phyloP scores from a whole-genome alignment of 2,113 vertebrate species.

The Coptodon rendalli region DNA sequence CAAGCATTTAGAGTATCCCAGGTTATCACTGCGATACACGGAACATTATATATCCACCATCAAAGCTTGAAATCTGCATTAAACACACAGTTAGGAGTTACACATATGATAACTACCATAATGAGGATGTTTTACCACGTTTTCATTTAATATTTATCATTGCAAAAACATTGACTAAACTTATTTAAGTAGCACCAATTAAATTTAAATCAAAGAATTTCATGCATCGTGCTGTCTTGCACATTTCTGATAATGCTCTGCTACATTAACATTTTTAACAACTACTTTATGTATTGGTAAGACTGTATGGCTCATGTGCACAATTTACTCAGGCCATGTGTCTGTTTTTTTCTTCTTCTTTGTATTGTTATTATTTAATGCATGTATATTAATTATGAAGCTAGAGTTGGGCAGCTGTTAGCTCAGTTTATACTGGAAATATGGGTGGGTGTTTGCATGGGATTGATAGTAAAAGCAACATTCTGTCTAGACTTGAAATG shows the following conservation, averaged over 20 bases:
- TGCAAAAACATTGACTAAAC: accelerated
- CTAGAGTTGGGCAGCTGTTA: background rate
- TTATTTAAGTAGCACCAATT: background rate
- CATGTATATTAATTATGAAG: background rate
- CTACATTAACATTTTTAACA: background rate
- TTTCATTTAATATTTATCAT: background rate
- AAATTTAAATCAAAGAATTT: accelerated
- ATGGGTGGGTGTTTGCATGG: background rate
- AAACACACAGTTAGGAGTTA: background rate
- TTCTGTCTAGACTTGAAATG: background rate
- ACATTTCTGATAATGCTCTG: background rate
- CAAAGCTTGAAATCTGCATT: background rate
- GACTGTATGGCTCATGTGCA: background rate
- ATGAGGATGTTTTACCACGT: accelerated
- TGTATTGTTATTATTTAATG: background rate
- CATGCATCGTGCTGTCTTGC: accelerated
- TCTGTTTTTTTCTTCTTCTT: background rate
- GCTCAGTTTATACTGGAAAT: background rate
- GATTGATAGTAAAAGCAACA: background rate
- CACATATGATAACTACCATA: background rate
- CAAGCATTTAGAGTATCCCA: background rate
- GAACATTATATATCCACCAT: background rate
- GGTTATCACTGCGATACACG: background rate
- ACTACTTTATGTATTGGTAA: background rate
- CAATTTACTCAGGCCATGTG: background rate